These are phyloP conservation scores for Pediacus dermestoides DNA, from an alignment of 2,888 invertebrate genomes.

Conservation along the genomic window DNA sequence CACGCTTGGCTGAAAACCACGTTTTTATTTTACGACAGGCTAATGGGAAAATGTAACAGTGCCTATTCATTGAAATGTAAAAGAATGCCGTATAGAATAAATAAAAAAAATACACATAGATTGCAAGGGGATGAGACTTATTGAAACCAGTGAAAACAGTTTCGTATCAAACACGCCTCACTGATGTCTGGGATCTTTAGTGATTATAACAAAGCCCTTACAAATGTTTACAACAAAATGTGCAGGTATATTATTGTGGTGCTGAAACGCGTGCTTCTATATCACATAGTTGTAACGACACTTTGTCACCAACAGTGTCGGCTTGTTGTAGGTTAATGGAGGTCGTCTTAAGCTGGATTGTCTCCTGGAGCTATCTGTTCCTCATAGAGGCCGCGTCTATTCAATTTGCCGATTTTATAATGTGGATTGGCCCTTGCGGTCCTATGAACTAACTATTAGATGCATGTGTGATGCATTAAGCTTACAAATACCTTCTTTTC, in stretches of 20 bases:
- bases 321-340: conserved; percentile 23
- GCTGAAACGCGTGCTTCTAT: conserved; percentile 15
- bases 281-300: no score
- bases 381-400: conserved; percentile 19
- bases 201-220: conserved; percentile 13
- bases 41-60: conserved; percentile 26
- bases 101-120: conserved; percentile 26
- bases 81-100: conserved; percentile 24
- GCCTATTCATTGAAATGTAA: conserved; percentile 25
- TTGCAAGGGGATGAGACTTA: conserved; percentile 20
- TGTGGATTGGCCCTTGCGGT: conserved; percentile 13
- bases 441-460: no score
- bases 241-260: no score
- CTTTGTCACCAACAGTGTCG: conserved; percentile 24
- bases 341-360: conserved; percentile 26
- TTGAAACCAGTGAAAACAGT: conserved; percentile 23
- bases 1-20: conserved; percentile 24
- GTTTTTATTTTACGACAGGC: conserved; percentile 26
- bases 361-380: conserved; percentile 27
- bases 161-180: conserved; percentile 22
- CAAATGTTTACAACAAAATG: no score
- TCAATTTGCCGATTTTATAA: conserved; percentile 8
- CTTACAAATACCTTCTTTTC: no score
- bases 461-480: no score
- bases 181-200: conserved; percentile 16